Evolutionary conservation across 2,113 vertebrate genomes (phyloP).

Genomic region (Casuarius casuarius): DNA sequence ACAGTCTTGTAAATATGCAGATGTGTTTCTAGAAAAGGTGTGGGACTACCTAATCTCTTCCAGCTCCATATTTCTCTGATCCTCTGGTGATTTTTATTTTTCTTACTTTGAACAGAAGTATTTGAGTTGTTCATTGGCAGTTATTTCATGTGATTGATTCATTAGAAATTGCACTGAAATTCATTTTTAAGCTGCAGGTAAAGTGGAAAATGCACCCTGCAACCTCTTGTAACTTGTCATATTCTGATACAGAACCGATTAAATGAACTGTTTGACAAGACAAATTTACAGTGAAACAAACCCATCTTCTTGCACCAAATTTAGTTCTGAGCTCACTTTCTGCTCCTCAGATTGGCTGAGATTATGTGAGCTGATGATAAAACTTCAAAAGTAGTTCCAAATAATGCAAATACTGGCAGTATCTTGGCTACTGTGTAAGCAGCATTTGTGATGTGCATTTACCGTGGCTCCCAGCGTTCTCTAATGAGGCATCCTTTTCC

Average conservation of each 20-base stretch:
- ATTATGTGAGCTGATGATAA: neutral
- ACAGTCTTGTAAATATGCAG: conserved; percentile 19
- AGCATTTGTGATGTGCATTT: neutral
- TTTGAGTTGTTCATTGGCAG: neutral
- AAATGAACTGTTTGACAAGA: neutral
- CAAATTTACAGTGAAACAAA: neutral
- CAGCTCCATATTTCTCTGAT: neutral
- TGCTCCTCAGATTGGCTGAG: neutral
- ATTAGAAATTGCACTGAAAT: neutral
- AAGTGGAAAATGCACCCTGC: neutral
- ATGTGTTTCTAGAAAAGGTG: neutral
- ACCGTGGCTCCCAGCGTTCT: neutral
- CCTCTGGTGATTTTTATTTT: neutral
- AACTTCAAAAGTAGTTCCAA: neutral
- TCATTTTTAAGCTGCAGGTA: neutral
- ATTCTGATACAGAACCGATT: neutral
- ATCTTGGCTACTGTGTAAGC: neutral
- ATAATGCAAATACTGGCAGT: neutral
- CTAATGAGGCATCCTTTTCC: neutral
- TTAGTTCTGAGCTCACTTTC: neutral
- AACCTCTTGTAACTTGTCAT: neutral
- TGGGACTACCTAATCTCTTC: neutral
- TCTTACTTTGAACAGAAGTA: neutral
- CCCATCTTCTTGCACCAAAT: neutral
- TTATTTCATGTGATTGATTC: neutral